A percentile compares a stretch with the other conserved stretches of the same genome.
Evolutionary conservation across 2,888 invertebrate genomes (phyloP).

Genomic region (Gymnoscelis rufifasciata): DNA sequence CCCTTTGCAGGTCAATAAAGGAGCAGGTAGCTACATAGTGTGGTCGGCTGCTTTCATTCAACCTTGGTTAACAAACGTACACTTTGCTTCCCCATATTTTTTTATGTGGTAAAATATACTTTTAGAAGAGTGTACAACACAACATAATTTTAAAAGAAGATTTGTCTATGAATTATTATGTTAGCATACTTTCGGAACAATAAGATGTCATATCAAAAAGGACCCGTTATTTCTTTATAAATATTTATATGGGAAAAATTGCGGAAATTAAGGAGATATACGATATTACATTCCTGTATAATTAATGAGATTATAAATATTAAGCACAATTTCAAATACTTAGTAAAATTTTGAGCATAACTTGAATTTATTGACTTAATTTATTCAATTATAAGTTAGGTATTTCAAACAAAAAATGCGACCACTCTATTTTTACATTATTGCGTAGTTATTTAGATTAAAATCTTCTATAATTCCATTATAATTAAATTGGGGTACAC

Average conservation of each 20-base stretch:
- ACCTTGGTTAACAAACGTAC: slow-evolving; percentile 33
- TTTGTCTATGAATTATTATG: no score
- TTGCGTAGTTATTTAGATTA: not conserved
- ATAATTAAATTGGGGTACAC: not conserved
- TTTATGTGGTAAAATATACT: not conserved
- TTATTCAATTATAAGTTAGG: slow-evolving; percentile 9
- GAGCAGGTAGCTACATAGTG: slow-evolving; percentile 56
- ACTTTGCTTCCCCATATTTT: slow-evolving; percentile 15
- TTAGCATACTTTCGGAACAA: not conserved
- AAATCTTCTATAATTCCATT: not conserved
- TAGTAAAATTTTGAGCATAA: slow-evolving; percentile 27
- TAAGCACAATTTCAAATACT: slow-evolving; percentile 23
- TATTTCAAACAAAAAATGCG: slow-evolving; percentile 11
- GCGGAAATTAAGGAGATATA: slow-evolving; percentile 11
- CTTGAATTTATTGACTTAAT: slow-evolving; percentile 20
- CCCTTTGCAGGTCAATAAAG: slow-evolving; percentile 60
- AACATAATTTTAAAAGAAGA: no score
- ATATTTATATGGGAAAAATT: slow-evolving; percentile 15
- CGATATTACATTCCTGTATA: slow-evolving; percentile 28
- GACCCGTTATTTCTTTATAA: not conserved
- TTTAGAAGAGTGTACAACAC: no score
- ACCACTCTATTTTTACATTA: slow-evolving; percentile 6
- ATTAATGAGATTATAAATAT: slow-evolving; percentile 26
- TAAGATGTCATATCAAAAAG: not conserved
- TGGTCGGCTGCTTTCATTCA: slow-evolving; percentile 40